Base-by-base conservation (phyloP, 2,888 invertebrate genomes). In the Tachina grossa region DNA sequence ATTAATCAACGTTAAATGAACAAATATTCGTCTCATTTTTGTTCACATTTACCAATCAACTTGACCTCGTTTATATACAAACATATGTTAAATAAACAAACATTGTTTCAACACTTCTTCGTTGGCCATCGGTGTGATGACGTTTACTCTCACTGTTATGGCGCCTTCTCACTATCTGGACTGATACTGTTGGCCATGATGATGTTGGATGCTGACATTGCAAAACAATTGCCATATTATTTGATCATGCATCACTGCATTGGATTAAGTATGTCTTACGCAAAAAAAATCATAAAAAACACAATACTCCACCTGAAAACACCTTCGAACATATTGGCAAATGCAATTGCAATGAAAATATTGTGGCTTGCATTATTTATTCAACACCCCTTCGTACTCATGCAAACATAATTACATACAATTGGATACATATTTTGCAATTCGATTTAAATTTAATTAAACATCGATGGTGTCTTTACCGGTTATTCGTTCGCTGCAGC, bases 401-500 rank as follows among this genome's bases (percentile, higher is more conserved):
- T 45, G 47, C 61, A 59, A 22, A 57, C 19, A 2, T 22, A 63
- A 63, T 43, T 39, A 19, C 3, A 3, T 31, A n/a, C 22, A 43
- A 43, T 68, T 22, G 43, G 1, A 22, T 74, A 19, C 19, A 19
- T 16, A 10, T 16, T 61, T 49, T 63, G 6, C 22, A 59, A 65
- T 55, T 55, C 16, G 8, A 53, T 79, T 79, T 22, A 72, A 72
- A 79, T 79, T 72, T 10, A 72, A 71, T 65, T 22, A 63, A 65
- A 72, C 13, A 51, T 16, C 47, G n/a, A 22, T 63, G 66, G 53
- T 31, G 6, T 5, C 49, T 57, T 57, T 68, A 61, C 51, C 76
- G 85, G 65, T 53, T 85, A 71, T 82, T 13, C 69, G 47, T 83
- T n/a, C 57, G 55, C 19, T 77, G 43, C 87, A 98, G 98, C 97